Evolutionary conservation across 1,140 invertebrate species (phyloP).

Genomic region (Dreissena polymorpha): DNA sequence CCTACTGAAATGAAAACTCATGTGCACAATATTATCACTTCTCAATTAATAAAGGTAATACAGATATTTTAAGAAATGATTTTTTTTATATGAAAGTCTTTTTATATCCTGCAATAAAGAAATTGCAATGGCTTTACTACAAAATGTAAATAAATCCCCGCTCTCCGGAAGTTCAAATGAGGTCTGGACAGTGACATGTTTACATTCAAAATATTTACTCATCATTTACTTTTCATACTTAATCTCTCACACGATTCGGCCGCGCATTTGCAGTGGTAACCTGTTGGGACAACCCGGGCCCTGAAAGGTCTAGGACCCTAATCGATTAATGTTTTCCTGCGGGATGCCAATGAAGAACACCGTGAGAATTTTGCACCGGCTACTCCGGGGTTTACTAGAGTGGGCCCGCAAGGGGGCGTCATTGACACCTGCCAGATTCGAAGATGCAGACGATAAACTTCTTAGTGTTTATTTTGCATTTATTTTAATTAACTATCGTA

Average conservation of each 20-base stretch:
- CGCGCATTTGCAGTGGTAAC: background rate
- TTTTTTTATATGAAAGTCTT: too few species aligned
- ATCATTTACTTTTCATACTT: slow-evolving; percentile 49
- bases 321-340: background rate
- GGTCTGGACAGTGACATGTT: slow-evolving; percentile 54
- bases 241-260: slow-evolving; percentile 35
- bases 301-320: too few species aligned
- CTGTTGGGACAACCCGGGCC: too few species aligned
- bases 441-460: background rate
- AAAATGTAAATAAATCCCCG: slow-evolving; percentile 27
- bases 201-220: slow-evolving; percentile 61
- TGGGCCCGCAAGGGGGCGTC: slow-evolving; percentile 20
- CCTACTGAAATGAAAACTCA: too few species aligned
- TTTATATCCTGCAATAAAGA: too few species aligned
- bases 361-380: background rate
- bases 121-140: background rate
- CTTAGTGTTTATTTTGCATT: background rate
- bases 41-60: too few species aligned
- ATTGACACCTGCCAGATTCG: slow-evolving; percentile 49
- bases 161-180: slow-evolving; percentile 48
- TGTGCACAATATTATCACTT: too few species aligned
- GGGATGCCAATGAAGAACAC: background rate
- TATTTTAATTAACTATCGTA: background rate
- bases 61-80: too few species aligned
- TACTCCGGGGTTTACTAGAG: slow-evolving; percentile 34